Base-by-base conservation (phyloP, 2,113 vertebrate genomes). In the Rhynchomys soricoides region DNA sequence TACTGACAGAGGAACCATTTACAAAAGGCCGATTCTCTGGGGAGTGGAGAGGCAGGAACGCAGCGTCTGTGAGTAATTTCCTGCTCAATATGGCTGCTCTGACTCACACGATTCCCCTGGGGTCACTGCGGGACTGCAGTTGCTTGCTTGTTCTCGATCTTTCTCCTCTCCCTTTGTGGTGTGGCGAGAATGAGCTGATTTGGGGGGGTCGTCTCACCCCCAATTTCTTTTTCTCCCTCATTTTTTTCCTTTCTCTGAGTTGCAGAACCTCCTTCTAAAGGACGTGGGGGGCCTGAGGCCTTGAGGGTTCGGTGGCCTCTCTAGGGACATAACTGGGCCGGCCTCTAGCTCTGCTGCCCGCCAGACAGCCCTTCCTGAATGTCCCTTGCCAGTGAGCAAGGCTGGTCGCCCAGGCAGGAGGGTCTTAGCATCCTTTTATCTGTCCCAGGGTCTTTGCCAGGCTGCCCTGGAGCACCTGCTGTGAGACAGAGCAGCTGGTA, bases 51-150 rank as follows among this genome's bases (percentile, higher is more conserved):
- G 98, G 98, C 98, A 98, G 98, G 98, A 98, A 98, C 99, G 98
- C 98, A 98, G 98, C 98, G 99, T 98, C 99, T 99, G 99, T 99
- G 99, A 99, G 99, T 99, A 99, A 99, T 99, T 99, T 99, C 99
- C 99, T 99, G 99, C 99, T 99, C 99, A 99, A 99, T 99, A 99
- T 99, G 99, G 99, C 99, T 99, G 98, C 99, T 99, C 99, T 99
- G 99, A 99, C 99, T 99, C 99, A 99, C 98, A 99, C 98, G 57
- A 97, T 98, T 98, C 98, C 98, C 98, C 98, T 98, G 98, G 98
- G 99, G 98, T 98, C 98, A 98, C 98, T 98, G 99, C 98, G 98
- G 98, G 98, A 97, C 98, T 98, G 98, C 98, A 98, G 98, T 95
- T 7, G 13, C 98, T 1, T 66, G 89, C 89, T 90, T 37, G 71